Evolutionary conservation across 1,140 invertebrate genomes (phyloP).

Genomic region (Lithobius niger): DNA sequence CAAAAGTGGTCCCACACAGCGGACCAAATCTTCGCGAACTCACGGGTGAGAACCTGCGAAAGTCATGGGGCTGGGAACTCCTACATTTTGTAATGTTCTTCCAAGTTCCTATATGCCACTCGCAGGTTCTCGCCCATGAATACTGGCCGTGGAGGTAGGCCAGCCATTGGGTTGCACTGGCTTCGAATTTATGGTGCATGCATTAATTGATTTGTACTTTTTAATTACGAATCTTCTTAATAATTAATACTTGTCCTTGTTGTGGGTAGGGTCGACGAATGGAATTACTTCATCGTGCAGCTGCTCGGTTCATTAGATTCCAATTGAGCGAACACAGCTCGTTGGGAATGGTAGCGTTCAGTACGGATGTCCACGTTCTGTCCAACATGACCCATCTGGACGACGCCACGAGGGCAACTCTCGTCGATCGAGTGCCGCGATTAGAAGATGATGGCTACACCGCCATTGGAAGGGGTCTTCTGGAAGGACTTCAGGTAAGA

Average conservation of each 20-base stretch:
- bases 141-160: too few species aligned
- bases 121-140: too few species aligned
- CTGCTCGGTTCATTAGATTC: slow-evolving; percentile 6
- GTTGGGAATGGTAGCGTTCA: slow-evolving; percentile 8
- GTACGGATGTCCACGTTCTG: neutral
- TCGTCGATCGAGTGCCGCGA: neutral
- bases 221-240: too few species aligned
- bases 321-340: slow-evolving; percentile 5
- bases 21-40: too few species aligned
- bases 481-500: slow-evolving; percentile 9
- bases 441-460: slow-evolving; percentile 9
- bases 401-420: neutral
- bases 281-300: neutral
- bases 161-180: too few species aligned
- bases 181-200: too few species aligned
- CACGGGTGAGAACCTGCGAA: too few species aligned
- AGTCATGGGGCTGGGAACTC: too few species aligned
- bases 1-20: too few species aligned
- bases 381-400: slow-evolving; percentile 4
- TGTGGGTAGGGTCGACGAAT: slow-evolving; percentile 1
- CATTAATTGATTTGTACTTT: too few species aligned
- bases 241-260: neutral
- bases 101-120: too few species aligned
- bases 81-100: too few species aligned
- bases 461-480: slow-evolving; percentile 8